phyloP scores from a whole-genome alignment of 2,888 invertebrate genomes.

The Lasioglossum calceatum region DNA sequence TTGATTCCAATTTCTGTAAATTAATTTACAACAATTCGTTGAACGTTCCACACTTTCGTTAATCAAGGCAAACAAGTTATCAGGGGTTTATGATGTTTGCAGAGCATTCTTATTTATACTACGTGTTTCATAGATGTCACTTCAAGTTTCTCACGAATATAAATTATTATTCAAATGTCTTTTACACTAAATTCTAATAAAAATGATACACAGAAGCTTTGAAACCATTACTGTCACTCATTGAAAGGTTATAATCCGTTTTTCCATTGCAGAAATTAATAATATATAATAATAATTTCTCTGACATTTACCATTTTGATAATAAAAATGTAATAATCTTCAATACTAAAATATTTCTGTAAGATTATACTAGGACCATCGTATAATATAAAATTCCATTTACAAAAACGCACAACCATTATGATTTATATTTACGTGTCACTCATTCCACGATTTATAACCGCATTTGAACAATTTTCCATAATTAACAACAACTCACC shows the following conservation, averaged over 20 bases:
- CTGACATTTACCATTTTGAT: neutral
- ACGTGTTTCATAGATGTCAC: neutral
- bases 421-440: constrained; percentile 1
- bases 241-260: neutral
- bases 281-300: neutral
- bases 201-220: neutral
- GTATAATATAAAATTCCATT: neutral
- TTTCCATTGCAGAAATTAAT: neutral
- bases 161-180: neutral
- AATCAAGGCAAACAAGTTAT: neutral
- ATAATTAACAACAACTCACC: neutral
- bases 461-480: neutral
- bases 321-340: neutral
- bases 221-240: neutral
- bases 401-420: neutral
- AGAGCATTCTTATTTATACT: neutral
- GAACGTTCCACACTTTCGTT: neutral
- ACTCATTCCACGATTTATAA: neutral
- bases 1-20: neutral
- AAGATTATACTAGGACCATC: neutral
- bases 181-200: neutral
- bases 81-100: neutral
- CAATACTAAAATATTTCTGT: neutral
- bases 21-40: neutral
- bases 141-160: neutral